These are phyloP conservation scores for Grus americana DNA, from an alignment of 2,113 vertebrate species.

Conservation along the genomic window DNA sequence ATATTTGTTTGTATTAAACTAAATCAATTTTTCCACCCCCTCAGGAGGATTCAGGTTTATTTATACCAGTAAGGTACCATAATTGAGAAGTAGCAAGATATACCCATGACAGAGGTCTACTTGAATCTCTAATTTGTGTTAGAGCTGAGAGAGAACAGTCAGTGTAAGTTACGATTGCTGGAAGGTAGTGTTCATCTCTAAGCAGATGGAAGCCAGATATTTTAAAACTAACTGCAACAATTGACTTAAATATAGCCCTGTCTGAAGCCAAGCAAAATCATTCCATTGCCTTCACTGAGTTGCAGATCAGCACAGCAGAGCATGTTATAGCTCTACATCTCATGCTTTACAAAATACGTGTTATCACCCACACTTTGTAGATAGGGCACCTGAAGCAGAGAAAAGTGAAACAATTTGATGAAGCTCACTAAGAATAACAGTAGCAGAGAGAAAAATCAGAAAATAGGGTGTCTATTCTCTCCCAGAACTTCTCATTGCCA, in stretches of 20 bases:
- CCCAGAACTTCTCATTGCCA: neutral
- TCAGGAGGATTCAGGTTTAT: conserved; percentile 2
- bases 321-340: neutral
- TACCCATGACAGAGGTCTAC: neutral
- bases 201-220: conserved; percentile 27
- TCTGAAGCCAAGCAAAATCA: conserved; percentile 40
- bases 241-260: conserved; percentile 30
- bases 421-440: neutral
- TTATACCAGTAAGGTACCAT: neutral
- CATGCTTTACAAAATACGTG: neutral
- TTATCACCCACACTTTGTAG: neutral
- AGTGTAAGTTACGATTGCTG: neutral
- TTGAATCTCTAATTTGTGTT: conserved; percentile 17
- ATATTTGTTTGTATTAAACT: conserved; percentile 24
- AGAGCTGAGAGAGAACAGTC: neutral
- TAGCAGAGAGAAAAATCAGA: neutral
- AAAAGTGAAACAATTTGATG: neutral
- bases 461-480: neutral
- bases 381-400: neutral
- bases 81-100: conserved; percentile 30
- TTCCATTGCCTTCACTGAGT: neutral
- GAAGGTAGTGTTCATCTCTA: neutral
- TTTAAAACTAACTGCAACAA: conserved; percentile 47
- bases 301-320: neutral
- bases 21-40: conserved; percentile 8